Conservation (phyloP, 1,140 invertebrate genomes). For the Rhyzopertha dominica region DNA sequence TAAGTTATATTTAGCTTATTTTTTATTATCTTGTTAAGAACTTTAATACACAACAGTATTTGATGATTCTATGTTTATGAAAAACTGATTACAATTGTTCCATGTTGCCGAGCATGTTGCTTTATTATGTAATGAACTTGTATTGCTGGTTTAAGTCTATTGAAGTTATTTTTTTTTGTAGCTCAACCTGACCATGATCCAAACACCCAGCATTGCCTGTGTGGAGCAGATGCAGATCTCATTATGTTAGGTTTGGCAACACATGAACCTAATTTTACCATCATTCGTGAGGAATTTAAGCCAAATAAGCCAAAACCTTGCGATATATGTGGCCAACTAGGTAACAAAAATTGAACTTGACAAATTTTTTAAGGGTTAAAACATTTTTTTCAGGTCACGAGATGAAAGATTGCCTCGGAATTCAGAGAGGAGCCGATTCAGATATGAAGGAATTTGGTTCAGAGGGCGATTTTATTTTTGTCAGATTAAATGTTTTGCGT, state of each 20-base stretch:
- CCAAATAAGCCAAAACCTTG: constrained; percentile 95
- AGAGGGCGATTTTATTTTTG: constrained; percentile 83
- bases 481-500: constrained; percentile 84
- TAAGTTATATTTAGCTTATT: too few relatives aligned
- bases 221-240: constrained; percentile 98
- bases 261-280: constrained; percentile 98
- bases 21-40: too few relatives aligned
- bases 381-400: constrained; percentile 69
- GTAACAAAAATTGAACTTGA: too few relatives aligned
- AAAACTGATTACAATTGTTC: too few relatives aligned
- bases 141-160: constrained; percentile 5
- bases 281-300: constrained; percentile 97
- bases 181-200: constrained; percentile 95
- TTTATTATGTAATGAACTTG: constrained; percentile 8
- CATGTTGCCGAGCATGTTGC: constrained; percentile 4
- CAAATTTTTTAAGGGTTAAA: not conserved
- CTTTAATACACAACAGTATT: too few relatives aligned
- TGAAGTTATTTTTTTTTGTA: constrained; percentile 39
- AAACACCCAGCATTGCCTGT: constrained; percentile 95
- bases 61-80: too few relatives aligned
- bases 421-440: constrained; percentile 27
- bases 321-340: constrained; percentile 93
- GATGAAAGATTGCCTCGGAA: constrained; percentile 89
- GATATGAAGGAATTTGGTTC: constrained; percentile 48
- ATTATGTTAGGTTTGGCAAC: constrained; percentile 98